Evolutionary conservation across 2,113 vertebrate genomes (phyloP).

Genomic region (Spheniscus mendiculus): DNA sequence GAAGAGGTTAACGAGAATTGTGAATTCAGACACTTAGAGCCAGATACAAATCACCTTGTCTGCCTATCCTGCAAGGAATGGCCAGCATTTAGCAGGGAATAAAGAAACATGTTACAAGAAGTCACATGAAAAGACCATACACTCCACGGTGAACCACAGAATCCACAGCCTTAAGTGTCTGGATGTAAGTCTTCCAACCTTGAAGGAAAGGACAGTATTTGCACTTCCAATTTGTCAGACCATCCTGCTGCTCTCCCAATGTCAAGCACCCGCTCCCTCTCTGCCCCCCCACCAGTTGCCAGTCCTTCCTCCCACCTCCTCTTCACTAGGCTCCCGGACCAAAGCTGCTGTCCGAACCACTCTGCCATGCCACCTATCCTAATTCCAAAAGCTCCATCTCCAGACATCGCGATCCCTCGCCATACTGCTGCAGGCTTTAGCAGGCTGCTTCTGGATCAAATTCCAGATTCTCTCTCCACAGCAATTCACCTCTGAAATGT

Average conservation of each 20-base stretch:
- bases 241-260: background rate
- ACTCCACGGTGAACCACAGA: background rate
- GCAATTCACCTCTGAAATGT: background rate
- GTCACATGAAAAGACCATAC: background rate
- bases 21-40: background rate
- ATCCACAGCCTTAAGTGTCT: background rate
- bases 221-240: background rate
- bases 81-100: background rate
- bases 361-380: background rate
- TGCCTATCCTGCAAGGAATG: background rate
- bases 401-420: rapidly evolving
- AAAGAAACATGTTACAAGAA: background rate
- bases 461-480: background rate
- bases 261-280: background rate
- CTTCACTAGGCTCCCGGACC: background rate
- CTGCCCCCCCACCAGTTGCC: background rate
- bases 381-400: background rate
- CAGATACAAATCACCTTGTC: background rate
- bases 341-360: background rate
- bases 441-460: background rate
- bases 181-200: background rate
- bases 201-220: background rate
- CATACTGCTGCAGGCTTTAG: background rate
- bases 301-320: background rate
- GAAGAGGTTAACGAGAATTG: background rate